Conservation (phyloP, 2,797 vertebrate species). For the Eleutherodactylus coqui region DNA sequence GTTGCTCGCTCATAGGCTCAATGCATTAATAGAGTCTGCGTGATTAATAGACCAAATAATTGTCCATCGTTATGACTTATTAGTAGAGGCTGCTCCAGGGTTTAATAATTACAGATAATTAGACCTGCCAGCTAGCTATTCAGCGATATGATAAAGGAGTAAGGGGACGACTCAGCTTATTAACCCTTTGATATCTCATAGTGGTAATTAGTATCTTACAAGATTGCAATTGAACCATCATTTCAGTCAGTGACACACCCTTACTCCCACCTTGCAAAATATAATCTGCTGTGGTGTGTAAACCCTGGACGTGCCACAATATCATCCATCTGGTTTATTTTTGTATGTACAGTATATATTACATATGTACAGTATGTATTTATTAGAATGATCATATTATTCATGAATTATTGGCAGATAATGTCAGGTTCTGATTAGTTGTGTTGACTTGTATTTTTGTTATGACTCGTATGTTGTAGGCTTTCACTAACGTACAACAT, state of each 20-base stretch:
- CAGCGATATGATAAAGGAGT: conserved; percentile 31
- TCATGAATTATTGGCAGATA: background rate
- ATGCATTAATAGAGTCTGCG: conserved; percentile 43
- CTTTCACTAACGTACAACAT: background rate
- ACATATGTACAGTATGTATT: conserved; percentile 13
- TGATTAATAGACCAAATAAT: conserved; percentile 61
- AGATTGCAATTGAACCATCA: background rate
- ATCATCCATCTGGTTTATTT: background rate
- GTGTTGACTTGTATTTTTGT: background rate
- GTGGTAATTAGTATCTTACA: conserved; percentile 13
- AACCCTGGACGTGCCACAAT: background rate
- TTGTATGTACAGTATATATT: conserved; percentile 19
- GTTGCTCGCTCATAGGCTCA: conserved; percentile 33
- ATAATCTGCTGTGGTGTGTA: background rate
- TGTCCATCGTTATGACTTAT: conserved; percentile 60
- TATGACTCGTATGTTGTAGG: background rate
- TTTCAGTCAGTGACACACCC: background rate
- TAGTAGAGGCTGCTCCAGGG: conserved; percentile 38
- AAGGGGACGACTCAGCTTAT: conserved; percentile 10
- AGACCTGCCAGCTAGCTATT: conserved; percentile 40
- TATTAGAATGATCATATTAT: background rate
- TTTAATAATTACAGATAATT: conserved; percentile 60
- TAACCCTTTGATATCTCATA: conserved; percentile 17
- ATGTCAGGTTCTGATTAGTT: background rate
- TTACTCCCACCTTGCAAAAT: background rate